Conservation (phyloP, 2,888 invertebrate species). For the Pandemis corylana region DNA sequence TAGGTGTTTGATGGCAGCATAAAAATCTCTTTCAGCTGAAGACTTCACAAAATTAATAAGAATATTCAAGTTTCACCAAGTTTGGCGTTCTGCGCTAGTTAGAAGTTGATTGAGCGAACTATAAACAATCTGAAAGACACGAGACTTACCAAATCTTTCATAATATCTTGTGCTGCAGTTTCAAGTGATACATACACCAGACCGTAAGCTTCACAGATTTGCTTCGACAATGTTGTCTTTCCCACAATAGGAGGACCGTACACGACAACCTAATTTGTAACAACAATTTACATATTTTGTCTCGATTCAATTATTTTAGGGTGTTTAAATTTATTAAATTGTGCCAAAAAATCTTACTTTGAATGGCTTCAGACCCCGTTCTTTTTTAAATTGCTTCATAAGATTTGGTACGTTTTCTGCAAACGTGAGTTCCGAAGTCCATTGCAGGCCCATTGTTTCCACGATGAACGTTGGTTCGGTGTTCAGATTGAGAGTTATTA, state of each 20-base stretch:
- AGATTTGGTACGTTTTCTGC: slow-evolving; percentile 73
- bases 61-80: no score
- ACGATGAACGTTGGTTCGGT: slow-evolving; percentile 86
- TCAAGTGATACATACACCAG: slow-evolving; percentile 83
- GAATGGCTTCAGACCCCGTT: slow-evolving; percentile 83
- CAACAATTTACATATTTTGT: not conserved
- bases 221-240: slow-evolving; percentile 85
- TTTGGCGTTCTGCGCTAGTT: not conserved
- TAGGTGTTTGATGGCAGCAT: no score
- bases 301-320: no score
- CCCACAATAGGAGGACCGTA: slow-evolving; percentile 88
- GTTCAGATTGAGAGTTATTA: slow-evolving; percentile 83
- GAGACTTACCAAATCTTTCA: slow-evolving; percentile 83
- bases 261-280: slow-evolving; percentile 72
- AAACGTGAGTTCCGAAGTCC: slow-evolving; percentile 83
- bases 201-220: slow-evolving; percentile 84
- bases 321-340: not conserved
- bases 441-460: slow-evolving; percentile 79
- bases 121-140: not conserved
- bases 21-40: no score
- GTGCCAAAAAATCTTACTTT: slow-evolving; percentile 63
- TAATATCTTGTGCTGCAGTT: slow-evolving; percentile 80
- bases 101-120: not conserved
- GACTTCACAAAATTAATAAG: no score
- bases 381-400: slow-evolving; percentile 79